phyloP scores from a whole-genome alignment of 2,888 invertebrate genomes.

The Troides helena region DNA sequence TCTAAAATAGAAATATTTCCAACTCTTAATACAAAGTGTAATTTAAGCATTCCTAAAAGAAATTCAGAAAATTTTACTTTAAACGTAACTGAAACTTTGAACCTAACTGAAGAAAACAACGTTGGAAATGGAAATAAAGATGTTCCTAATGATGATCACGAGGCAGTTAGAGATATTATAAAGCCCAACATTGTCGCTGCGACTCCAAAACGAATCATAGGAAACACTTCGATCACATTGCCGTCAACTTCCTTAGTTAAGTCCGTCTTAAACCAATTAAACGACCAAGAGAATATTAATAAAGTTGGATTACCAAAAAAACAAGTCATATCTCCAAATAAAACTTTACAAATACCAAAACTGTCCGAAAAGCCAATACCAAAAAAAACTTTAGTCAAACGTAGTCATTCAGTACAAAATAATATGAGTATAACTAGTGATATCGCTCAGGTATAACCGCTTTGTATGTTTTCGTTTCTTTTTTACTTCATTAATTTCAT shows the following conservation, averaged over 20 bases:
- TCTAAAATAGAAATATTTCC: conserved; percentile 42
- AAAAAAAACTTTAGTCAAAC: conserved; percentile 66
- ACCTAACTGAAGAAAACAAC: conserved; percentile 24
- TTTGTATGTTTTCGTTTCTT: conserved; percentile 47
- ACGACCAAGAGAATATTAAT: conserved; percentile 60
- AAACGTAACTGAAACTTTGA: neutral
- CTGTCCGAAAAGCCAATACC: conserved; percentile 72
- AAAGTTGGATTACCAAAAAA: conserved; percentile 67
- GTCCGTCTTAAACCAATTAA: conserved; percentile 67
- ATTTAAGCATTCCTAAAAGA: conserved; percentile 37
- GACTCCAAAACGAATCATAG: conserved; percentile 62
- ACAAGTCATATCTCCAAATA: conserved; percentile 70
- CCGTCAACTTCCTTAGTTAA: conserved; percentile 73
- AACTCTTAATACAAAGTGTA: conserved; percentile 33
- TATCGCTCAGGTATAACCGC: conserved; percentile 72
- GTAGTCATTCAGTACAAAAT: conserved; percentile 72
- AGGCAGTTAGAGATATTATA: conserved; percentile 38
- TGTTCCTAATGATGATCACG: conserved; percentile 40
- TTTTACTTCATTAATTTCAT: conserved; percentile 27
- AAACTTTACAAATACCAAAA: conserved; percentile 76
- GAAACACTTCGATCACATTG: conserved; percentile 49
- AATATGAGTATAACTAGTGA: conserved; percentile 56
- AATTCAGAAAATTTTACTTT: conserved; percentile 37
- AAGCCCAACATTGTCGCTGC: conserved; percentile 74
- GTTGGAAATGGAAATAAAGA: conserved; percentile 36